Percentiles rank a stretch among this genome's conserved stretches.
Conservation (phyloP, 2,113 vertebrate genomes). For the Cervus canadensis region DNA sequence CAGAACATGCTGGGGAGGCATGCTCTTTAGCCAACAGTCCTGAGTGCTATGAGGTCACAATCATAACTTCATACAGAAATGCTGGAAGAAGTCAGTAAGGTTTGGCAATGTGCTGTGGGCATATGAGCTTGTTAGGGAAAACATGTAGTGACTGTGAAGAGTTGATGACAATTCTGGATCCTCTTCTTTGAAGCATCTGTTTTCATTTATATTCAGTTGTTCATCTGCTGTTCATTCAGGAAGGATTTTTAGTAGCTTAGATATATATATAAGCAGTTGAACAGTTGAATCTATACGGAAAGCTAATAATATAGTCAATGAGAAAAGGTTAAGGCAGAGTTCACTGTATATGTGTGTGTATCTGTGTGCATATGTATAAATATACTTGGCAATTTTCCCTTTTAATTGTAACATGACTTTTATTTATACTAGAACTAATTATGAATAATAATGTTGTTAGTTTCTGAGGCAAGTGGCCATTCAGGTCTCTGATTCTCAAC, state of each 20-base stretch:
- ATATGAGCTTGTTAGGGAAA: constrained; percentile 74
- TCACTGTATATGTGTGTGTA: neutral
- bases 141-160: constrained; percentile 75
- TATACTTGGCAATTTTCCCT: neutral
- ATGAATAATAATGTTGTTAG: neutral
- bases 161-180: constrained; percentile 75
- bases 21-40: neutral
- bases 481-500: neutral
- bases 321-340: neutral
- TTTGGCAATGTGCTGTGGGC: constrained; percentile 63
- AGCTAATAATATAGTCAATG: neutral
- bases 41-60: constrained; percentile 39
- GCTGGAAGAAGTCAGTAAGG: constrained; percentile 64
- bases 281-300: constrained; percentile 51
- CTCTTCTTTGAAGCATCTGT: constrained; percentile 69
- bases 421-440: neutral
- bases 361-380: neutral
- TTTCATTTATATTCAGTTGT: constrained; percentile 77
- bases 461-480: neutral
- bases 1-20: neutral
- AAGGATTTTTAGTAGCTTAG: constrained; percentile 59
- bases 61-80: constrained; percentile 46
- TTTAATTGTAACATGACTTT: neutral
- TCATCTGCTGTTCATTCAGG: constrained; percentile 75
- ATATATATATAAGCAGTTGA: constrained; percentile 59